phyloP scores from a whole-genome alignment of 2,797 vertebrate genomes.

The Synanceia verrucosa region DNA sequence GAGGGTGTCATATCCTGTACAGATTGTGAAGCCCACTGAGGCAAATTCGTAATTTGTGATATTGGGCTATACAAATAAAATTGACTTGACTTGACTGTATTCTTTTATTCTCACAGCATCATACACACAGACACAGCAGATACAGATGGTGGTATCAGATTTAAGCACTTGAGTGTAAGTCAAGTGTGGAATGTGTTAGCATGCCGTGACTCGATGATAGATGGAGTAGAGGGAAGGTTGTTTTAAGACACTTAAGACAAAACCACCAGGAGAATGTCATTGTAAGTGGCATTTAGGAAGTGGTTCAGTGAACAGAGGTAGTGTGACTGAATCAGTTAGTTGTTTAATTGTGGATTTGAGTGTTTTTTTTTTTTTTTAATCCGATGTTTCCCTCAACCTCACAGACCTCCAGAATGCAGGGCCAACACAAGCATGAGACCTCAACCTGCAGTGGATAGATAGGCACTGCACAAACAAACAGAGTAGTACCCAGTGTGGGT shows the following conservation, averaged over 20 bases:
- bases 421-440: conserved; percentile 18
- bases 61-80: no score
- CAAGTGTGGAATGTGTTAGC: conserved; percentile 59
- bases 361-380: conserved; percentile 6
- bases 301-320: background rate
- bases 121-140: conserved; percentile 41
- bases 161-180: conserved; percentile 48
- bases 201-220: conserved; percentile 59
- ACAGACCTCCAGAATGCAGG: background rate
- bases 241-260: conserved; percentile 41
- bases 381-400: background rate
- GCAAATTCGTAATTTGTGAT: no score
- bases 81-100: no score
- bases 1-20: no score
- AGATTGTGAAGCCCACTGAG: no score
- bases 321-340: background rate
- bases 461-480: conserved; percentile 10
- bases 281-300: conserved; percentile 29
- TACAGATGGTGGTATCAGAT: conserved; percentile 50
- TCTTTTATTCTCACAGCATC: conserved; percentile 13
- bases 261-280: conserved; percentile 19
- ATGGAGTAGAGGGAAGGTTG: conserved; percentile 23
- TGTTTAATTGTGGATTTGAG: background rate
- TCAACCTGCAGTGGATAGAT: conserved; percentile 15
- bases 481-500: background rate